Evolutionary conservation across 64 coral and sea anemone genomes (phyloP).

Genomic region (Stylophora pistillata): DNA sequence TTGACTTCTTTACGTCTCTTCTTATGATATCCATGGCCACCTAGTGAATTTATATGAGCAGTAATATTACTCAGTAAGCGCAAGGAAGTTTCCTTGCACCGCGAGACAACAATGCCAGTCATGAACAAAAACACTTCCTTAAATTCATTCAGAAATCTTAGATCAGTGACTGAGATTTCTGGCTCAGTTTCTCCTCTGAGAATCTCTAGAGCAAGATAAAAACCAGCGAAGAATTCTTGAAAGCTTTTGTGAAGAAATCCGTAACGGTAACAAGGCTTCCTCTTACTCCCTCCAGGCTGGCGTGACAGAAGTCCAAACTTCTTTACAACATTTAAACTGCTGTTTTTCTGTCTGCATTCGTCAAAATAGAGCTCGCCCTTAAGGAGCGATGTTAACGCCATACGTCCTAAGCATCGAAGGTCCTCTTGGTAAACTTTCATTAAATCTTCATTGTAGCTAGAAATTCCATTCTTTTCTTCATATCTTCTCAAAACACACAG

Average conservation of each 20-base stretch:
- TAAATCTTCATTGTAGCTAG: too few species aligned
- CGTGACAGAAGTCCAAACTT: background rate
- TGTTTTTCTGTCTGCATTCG: background rate
- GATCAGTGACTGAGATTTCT: too few species aligned
- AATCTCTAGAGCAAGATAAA: constrained; percentile 4
- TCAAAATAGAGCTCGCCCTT: background rate
- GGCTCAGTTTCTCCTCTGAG: background rate
- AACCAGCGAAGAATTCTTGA: constrained; percentile 37
- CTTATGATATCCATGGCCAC: too few species aligned
- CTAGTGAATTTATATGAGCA: background rate
- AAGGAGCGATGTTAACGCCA: background rate
- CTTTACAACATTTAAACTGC: background rate
- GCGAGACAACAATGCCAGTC: constrained; percentile 6
- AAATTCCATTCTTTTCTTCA: background rate
- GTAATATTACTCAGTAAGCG: background rate
- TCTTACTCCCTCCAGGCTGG: background rate
- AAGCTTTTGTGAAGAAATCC: constrained; percentile 28
- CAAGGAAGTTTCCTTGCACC: background rate
- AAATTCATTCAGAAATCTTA: background rate
- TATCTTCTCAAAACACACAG: constrained; percentile 21
- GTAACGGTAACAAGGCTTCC: background rate
- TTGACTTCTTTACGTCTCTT: background rate
- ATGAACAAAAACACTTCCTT: background rate
- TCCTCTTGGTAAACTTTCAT: background rate
- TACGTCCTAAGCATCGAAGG: background rate